Base-by-base conservation (phyloP, 2,888 invertebrate genomes). In the Leptinotarsa rubiginosa region DNA sequence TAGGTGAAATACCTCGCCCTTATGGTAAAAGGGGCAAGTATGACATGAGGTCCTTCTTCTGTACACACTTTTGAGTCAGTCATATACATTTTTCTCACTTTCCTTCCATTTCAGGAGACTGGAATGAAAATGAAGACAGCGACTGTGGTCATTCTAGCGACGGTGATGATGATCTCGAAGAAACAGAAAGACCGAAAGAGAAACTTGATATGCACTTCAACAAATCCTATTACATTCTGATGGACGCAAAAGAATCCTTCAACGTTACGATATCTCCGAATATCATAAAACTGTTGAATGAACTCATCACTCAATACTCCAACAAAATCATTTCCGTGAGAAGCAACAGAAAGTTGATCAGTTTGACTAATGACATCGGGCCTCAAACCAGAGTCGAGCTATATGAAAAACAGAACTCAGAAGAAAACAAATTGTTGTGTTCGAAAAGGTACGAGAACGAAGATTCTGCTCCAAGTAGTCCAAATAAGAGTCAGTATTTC, bases 221-320 rank as follows among this genome's bases (percentile, higher is more conserved):
- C 65, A 88, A 86, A 65, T 93, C 94, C 65, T 92, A 92, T 0
- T 94, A 94, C 85, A 83, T 95, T 10, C 88, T 94, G 69, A 83
- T 95, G 4, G 92, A 93, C 78, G 92, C 93, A 0, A 90, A 91
- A 68, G 92, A 94, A 77, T 88, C 89, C 64, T 88, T 95, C 4
- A 91, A 93, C 80, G 81, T 94, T 2, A 93, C 93, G 0, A 83
- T 95, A 47, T 93, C 94, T 0, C 93, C 94, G 3, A 91, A 88
- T 83, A 91, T 88, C 47, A 90, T 95, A 5, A 89, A 91, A 70
- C 84, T 88, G 1, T 86, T 89, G 81, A 90, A 75, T 86, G 90
- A 88, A 77, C 73, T 86, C 49, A 77, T 87, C 49, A 86, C 86
- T 0, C 83, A 86, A 49, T 87, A 87, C 78, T 84, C 88, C 62